Evolutionary conservation across 1,140 invertebrate species (phyloP).

Genomic region (Varroa destructor): DNA sequence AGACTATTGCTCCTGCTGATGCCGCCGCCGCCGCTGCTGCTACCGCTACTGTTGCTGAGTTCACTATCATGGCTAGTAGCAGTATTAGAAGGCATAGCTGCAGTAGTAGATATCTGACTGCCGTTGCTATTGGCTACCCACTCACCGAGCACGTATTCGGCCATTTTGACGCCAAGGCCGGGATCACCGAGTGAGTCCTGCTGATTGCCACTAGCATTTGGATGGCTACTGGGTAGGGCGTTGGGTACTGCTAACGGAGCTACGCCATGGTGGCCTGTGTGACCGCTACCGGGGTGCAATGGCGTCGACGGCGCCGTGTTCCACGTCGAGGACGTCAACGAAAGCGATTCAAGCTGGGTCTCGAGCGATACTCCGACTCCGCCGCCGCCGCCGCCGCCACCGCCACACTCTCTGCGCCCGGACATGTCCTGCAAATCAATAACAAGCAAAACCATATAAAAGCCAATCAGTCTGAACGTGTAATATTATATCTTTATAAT

Average conservation of each 20-base stretch:
- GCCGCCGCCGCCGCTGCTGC: no score
- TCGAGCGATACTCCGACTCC: conserved; percentile 18
- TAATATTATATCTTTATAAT: no score
- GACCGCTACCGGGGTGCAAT: background rate
- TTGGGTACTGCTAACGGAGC: no score
- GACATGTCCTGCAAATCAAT: conserved; percentile 15
- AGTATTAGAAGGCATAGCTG: no score
- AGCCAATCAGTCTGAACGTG: no score
- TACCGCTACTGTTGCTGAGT: no score
- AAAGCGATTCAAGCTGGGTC: conserved; percentile 8
- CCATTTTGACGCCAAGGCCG: conserved; percentile 88
- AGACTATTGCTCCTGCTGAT: no score
- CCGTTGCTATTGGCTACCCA: background rate
- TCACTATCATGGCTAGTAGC: no score
- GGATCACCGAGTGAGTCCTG: conserved; percentile 21
- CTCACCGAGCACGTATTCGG: conserved; percentile 72
- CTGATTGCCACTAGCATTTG: background rate
- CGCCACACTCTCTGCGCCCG: conserved; percentile 11
- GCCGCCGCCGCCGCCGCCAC: background rate
- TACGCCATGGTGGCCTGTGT: background rate
- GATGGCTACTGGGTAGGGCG: no score
- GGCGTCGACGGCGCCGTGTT: conserved; percentile 10
- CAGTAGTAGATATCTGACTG: no score
- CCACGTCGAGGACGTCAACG: conserved; percentile 23
- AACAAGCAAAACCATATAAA: no score